Base-by-base conservation (phyloP, 1,140 invertebrate genomes). In the Leptonema lineaticorne region DNA sequence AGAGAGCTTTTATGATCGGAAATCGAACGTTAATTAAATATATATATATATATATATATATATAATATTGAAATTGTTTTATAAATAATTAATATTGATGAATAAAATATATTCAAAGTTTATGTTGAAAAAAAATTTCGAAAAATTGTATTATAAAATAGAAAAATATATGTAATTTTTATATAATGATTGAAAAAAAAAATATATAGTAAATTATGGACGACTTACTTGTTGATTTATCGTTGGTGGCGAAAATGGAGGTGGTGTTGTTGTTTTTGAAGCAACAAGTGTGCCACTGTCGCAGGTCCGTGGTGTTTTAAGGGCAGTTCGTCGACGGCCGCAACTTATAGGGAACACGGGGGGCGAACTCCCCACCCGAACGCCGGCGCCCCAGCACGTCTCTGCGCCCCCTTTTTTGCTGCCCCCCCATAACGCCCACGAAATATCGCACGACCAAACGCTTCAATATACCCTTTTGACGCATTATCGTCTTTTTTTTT, bases 271-370 rank as follows among this genome's bases (percentile, higher is more conserved):
- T n/a, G n/a, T n/a, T n/a, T n/a, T n/a, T n/a, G 45, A 45, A 64
- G 41, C 62, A 64, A 64, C 62, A 64, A 64, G 62, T 64, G 62
- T 50, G 62, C n/a, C 27, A 16, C 62, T 27, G 45, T 48, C 62
- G 62, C 24, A 48, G 62, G 62, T 64, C 41, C 22, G 62, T 29
- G 18, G 45, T n/a, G 45, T 50, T 64, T 64, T 64, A 64, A 64
- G 62, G 62, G 62, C 24, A 9, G 37, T 29, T 16, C 45, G 33
- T 1, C 27, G 45, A 7, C 41, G 7, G 45, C 24, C 62, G 24
- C 6, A 22, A 50, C 62, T 64, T 64, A 64, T 64, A 64, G 22
- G 20, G 22, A 46, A n/a, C n/a, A n/a, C 28, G 9, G 29, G 24
- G 59, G 33, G 59, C n/a, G 29, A 18, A 45, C 2, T 14, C 14